Conservation (phyloP, 1,140 invertebrate species). For the Drosophila repleta region DNA sequence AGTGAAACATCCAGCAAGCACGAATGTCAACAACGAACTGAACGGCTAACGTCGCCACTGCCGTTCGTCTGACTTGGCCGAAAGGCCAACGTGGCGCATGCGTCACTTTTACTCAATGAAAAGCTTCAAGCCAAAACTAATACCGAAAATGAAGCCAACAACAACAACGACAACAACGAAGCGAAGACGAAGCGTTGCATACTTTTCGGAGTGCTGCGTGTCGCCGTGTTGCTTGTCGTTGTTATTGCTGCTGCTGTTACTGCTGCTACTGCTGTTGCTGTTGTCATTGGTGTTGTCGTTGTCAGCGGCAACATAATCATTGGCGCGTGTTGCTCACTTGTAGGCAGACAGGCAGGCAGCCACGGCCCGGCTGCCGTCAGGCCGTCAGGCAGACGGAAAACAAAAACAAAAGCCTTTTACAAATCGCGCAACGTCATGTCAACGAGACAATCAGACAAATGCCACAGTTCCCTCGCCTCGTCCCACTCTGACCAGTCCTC, state of each 20-base stretch:
- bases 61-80: constrained; percentile 12
- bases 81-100: constrained; percentile 55
- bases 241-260: constrained; percentile 2
- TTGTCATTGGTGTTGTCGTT: constrained; percentile 49
- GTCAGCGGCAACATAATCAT: constrained; percentile 77
- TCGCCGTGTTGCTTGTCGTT: constrained; percentile 43
- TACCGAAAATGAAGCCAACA: constrained; percentile 38
- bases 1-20: constrained; percentile 42
- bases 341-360: constrained; percentile 54
- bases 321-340: constrained; percentile 79
- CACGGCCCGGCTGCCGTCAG: constrained; percentile 33
- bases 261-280: constrained; percentile 22
- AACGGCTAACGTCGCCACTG: constrained; percentile 22
- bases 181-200: constrained; percentile 16
- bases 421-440: constrained; percentile 80
- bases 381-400: constrained; percentile 31
- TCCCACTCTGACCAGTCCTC: constrained; percentile 30
- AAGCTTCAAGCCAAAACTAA: constrained; percentile 59
- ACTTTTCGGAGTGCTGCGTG: constrained; percentile 58
- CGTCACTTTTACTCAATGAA: constrained; percentile 78
- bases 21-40: constrained; percentile 75
- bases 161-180: background rate
- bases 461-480: constrained; percentile 39
- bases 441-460: constrained; percentile 80
- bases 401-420: constrained; percentile 65